Conservation (phyloP, 2,113 vertebrate genomes). For the Ibidorhyncha struthersii region DNA sequence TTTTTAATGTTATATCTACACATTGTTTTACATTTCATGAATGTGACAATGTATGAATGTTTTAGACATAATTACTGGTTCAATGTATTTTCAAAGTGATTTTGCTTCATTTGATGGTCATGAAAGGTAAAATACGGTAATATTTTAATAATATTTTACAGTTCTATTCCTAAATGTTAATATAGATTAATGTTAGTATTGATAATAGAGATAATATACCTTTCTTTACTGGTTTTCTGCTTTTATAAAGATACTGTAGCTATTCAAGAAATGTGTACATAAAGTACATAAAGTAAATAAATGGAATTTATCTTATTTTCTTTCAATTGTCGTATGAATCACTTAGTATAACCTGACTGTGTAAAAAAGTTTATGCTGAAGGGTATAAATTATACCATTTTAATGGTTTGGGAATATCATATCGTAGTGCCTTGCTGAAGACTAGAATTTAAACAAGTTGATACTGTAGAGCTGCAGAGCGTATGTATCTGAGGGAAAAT, state of each 20-base stretch:
- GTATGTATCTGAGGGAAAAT: neutral
- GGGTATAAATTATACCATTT: neutral
- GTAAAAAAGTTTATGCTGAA: neutral
- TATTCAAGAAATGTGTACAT: neutral
- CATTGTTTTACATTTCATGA: neutral
- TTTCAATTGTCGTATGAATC: neutral
- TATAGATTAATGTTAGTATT: neutral
- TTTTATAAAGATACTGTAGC: neutral
- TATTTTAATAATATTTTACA: neutral
- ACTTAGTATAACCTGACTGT: neutral
- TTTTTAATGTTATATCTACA: neutral
- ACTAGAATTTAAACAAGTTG: neutral
- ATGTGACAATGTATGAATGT: neutral
- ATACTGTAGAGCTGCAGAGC: neutral
- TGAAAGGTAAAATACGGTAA: constrained; percentile 62
- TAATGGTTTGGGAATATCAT: neutral
- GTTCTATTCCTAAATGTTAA: neutral
- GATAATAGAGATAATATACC: neutral
- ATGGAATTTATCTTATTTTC: neutral
- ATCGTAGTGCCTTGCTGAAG: neutral
- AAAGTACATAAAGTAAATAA: neutral
- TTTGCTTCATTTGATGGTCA: neutral
- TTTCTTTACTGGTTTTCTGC: neutral
- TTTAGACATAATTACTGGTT: neutral
- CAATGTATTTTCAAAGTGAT: neutral